A percentile compares a stretch with the other conserved stretches of the same genome.
Conservation (phyloP, 2,113 vertebrate genomes). For the Panthera tigris region DNA sequence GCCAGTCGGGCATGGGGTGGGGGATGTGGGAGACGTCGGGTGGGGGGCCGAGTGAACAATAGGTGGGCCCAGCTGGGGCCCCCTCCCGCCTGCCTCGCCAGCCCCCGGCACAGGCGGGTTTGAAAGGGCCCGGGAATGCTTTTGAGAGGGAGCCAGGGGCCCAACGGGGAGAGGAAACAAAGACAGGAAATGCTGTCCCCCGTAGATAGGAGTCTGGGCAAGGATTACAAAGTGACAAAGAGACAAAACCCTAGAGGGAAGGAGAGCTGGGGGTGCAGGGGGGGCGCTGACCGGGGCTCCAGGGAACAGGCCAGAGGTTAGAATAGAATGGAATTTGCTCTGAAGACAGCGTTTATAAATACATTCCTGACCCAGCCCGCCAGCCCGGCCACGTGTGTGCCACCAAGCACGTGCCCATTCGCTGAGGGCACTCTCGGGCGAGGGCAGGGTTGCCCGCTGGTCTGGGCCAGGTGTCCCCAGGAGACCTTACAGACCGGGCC, state of each 20-base stretch:
- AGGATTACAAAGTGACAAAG: slow-evolving; percentile 90
- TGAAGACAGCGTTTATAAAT: slow-evolving; percentile 88
- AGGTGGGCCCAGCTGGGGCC: slow-evolving; percentile 85
- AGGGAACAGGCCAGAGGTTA: slow-evolving; percentile 83
- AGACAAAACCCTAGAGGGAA: slow-evolving; percentile 89
- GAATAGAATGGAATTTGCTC: slow-evolving; percentile 89
- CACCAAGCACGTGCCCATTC: slow-evolving; percentile 84
- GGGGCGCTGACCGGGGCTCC: slow-evolving; percentile 75
- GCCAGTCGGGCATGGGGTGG: slow-evolving; percentile 74
- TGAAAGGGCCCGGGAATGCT: slow-evolving; percentile 90
- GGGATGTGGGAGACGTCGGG: slow-evolving; percentile 78
- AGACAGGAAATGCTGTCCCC: slow-evolving; percentile 91
- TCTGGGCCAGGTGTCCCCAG: slow-evolving; percentile 76
- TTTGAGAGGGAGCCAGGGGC: slow-evolving; percentile 89
- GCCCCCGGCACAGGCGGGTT: slow-evolving; percentile 81
- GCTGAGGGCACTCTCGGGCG: slow-evolving; percentile 36
- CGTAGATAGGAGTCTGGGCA: slow-evolving; percentile 89
- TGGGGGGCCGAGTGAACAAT: slow-evolving; percentile 84
- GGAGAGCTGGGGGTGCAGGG: slow-evolving; percentile 69
- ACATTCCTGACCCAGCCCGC: slow-evolving; percentile 83
- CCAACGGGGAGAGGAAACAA: slow-evolving; percentile 89
- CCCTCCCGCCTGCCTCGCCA: slow-evolving; percentile 78
- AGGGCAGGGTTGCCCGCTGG: not conserved
- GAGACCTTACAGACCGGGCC: slow-evolving; percentile 62
- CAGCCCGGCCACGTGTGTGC: slow-evolving; percentile 82